Base-by-base conservation (phyloP, 2,888 invertebrate species). In the Xestia ashworthii region DNA sequence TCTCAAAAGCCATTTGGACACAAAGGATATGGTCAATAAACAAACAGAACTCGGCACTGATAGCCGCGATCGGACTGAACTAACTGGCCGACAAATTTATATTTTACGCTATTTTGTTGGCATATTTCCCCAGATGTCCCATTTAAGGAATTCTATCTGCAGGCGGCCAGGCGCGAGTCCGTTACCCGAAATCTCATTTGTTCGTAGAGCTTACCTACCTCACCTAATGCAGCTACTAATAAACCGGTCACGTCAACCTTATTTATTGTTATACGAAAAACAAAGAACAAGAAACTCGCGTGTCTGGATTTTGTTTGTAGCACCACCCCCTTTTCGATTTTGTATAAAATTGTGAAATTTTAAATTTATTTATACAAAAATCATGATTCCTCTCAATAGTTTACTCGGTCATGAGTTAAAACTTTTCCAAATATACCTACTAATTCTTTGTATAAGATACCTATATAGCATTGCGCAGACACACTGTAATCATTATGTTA, bases 231-330 rank as follows among this genome's bases (percentile, higher is more conserved):
- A 93, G 93, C 94, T 82, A 95, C 94, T 95, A 96, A 95, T 95
- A 96, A 94, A 93, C 96, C 83, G 94, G 95, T 96, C 96, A 95
- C 95, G 96, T 95, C 94, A 93, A 89, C 91, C 90, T 95, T 95
- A 95, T 96, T 96, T 96, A 95, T 96, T 95, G 94, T 95, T 95
- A 94, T 94, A 91, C 94, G 93, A 93, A 93, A 91, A 93, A 92
- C 92, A 93, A 92, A 92, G 92, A 93, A 93, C 91, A 93, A 94
- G 92, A 94, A 93, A 93, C 91, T 91, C 89, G 89, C 90, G 89
- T 87, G 89, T 87, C 88, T 90, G 89, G 91, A 91, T 92, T 90
- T 91, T 92, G 93, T 94, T 94, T 92, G 93, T 90, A 72, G 90
- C 86, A 90, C 88, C 87, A 91, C 89, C 90, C 87, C 87, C 92